Evolutionary conservation across 1,140 invertebrate genomes (phyloP).

Genomic region (Globodera ellingtonae): DNA sequence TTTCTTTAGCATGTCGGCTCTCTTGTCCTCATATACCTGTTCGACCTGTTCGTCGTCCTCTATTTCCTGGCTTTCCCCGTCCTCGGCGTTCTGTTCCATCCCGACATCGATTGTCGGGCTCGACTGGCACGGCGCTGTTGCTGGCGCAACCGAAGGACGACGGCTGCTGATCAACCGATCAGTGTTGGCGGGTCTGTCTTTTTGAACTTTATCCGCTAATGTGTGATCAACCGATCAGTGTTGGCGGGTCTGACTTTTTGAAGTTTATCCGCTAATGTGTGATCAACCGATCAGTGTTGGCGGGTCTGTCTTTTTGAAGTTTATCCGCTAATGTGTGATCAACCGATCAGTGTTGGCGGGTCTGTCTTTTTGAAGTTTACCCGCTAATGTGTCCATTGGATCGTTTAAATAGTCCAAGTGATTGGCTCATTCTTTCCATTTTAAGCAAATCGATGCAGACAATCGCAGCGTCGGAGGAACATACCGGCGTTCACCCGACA

Average conservation of each 20-base stretch:
- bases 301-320: too few relatives aligned
- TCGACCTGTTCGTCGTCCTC: constrained; percentile 42
- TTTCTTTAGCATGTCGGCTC: constrained; percentile 29
- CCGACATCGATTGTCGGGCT: constrained; percentile 42
- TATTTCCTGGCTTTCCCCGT: constrained; percentile 49
- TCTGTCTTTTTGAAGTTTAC: too few relatives aligned
- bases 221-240: background rate
- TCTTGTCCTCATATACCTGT: constrained; percentile 46
- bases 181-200: background rate
- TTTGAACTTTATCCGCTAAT: too few relatives aligned
- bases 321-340: too few relatives aligned
- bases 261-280: too few relatives aligned
- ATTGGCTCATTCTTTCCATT: background rate
- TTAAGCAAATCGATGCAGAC: constrained; percentile 29
- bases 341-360: too few relatives aligned
- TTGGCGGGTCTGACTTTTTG: too few relatives aligned
- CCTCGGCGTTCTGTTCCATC: constrained; percentile 46
- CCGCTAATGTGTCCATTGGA: too few relatives aligned
- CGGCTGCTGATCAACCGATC: background rate
- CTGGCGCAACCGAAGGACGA: constrained; percentile 19
- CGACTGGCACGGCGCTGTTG: constrained; percentile 5
- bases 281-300: background rate
- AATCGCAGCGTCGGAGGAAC: background rate
- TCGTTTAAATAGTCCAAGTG: background rate
- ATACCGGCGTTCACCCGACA: background rate